Percentiles rank a stretch among this genome's conserved stretches.
Evolutionary conservation across 2,113 vertebrate genomes (phyloP).

Genomic region (Caracal caracal): DNA sequence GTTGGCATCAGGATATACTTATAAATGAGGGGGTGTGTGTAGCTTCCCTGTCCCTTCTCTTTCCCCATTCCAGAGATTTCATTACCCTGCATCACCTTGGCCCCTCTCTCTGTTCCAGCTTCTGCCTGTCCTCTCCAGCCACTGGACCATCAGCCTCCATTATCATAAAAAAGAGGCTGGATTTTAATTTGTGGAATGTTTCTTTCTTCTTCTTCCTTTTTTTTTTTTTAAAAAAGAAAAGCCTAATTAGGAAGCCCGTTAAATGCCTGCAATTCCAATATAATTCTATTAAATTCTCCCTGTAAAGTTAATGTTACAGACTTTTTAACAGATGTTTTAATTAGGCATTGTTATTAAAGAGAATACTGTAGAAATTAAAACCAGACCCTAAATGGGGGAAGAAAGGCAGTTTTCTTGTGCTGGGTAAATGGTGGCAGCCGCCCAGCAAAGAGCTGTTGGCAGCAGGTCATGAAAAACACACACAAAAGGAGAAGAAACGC

Average conservation of each 20-base stretch:
- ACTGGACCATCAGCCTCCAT: constrained; percentile 77
- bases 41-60: background rate
- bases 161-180: constrained; percentile 84
- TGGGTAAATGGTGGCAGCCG: constrained; percentile 83
- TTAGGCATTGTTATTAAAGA: constrained; percentile 92
- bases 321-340: constrained; percentile 93
- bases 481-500: constrained; percentile 70
- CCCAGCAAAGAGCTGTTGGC: constrained; percentile 85
- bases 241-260: constrained; percentile 90
- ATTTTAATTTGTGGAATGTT: constrained; percentile 84
- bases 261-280: constrained; percentile 91
- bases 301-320: constrained; percentile 92
- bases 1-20: background rate
- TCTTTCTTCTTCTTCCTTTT: constrained; percentile 83
- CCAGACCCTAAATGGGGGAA: constrained; percentile 89
- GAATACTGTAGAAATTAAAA: constrained; percentile 92
- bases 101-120: fast-evolving
- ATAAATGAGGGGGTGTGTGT: fast-evolving
- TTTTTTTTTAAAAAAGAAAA: constrained; percentile 83
- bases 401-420: constrained; percentile 88
- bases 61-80: background rate
- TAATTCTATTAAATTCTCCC: constrained; percentile 92
- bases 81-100: background rate
- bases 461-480: constrained; percentile 81
- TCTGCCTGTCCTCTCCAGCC: constrained; percentile 68